A percentile compares a stretch with the other conserved stretches of the same genome.
These are phyloP conservation scores for Lysandra bellargus DNA, from an alignment of 2,888 invertebrate species.

Conservation along the genomic window DNA sequence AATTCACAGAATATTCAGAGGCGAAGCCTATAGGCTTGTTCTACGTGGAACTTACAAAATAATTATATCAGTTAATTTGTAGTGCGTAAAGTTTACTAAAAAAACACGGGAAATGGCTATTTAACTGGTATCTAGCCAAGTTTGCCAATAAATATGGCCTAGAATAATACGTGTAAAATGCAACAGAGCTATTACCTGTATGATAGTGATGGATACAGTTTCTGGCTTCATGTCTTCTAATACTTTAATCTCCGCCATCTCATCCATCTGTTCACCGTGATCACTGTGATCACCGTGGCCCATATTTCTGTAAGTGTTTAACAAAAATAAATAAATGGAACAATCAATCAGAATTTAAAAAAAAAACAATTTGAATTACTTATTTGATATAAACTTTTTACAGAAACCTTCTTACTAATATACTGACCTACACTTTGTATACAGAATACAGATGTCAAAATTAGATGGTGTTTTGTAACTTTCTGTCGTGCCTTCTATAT, in stretches of 20 bases:
- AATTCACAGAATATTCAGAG: no score
- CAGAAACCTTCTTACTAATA: no score
- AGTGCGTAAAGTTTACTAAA: no score
- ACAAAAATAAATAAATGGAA: neutral
- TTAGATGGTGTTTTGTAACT: neutral
- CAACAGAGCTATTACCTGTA: slow-evolving; percentile 55
- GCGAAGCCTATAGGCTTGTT: no score
- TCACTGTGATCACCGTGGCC: slow-evolving; percentile 57
- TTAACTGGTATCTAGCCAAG: no score
- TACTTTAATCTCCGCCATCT: slow-evolving; percentile 49
- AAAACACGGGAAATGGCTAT: no score
- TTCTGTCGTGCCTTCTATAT: neutral
- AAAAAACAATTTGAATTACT: no score
- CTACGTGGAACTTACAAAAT: no score
- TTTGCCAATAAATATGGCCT: no score
- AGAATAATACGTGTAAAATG: neutral
- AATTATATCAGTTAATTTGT: no score
- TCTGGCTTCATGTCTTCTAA: slow-evolving; percentile 72
- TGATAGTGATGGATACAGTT: slow-evolving; percentile 71
- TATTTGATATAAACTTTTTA: no score
- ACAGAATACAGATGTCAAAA: neutral
- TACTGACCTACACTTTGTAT: no score
- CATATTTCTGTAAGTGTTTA: slow-evolving; percentile 52
- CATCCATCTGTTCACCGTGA: slow-evolving; percentile 45
- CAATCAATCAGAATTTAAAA: neutral